phyloP scores from a whole-genome alignment of 2,113 vertebrate species.

The Eurystomus gularis region DNA sequence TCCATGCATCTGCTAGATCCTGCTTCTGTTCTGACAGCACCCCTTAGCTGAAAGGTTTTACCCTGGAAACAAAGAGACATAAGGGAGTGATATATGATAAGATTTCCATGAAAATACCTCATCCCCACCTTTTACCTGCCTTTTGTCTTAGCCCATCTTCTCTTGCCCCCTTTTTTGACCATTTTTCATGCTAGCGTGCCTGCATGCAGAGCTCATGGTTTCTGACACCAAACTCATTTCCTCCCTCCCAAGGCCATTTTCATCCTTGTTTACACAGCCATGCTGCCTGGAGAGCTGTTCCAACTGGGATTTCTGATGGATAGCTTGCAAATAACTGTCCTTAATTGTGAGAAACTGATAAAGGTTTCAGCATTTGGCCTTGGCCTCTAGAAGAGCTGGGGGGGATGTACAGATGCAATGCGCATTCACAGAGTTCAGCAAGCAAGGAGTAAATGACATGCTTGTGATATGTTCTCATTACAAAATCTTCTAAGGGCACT shows the following conservation, averaged over 20 bases:
- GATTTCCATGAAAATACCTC: background rate
- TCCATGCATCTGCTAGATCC: background rate
- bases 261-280: conserved; percentile 38
- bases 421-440: background rate
- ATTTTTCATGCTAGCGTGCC: background rate
- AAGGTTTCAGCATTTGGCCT: background rate
- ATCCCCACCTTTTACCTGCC: background rate
- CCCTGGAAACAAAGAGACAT: background rate
- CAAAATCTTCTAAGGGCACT: background rate
- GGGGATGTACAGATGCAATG: background rate
- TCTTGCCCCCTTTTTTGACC: background rate
- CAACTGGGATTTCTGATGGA: background rate
- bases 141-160: background rate
- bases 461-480: background rate
- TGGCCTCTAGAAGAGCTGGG: background rate
- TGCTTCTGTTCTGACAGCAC: background rate
- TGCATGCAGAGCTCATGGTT: background rate
- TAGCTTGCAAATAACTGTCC: background rate
- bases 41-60: background rate
- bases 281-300: background rate
- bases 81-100: background rate
- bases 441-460: background rate
- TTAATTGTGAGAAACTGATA: conserved; percentile 3
- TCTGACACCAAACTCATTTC: conserved; percentile 13
- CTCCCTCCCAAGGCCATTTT: conserved; percentile 31